Base-by-base conservation (phyloP, 1,140 invertebrate species). In the Paraescarpia echinospica region DNA sequence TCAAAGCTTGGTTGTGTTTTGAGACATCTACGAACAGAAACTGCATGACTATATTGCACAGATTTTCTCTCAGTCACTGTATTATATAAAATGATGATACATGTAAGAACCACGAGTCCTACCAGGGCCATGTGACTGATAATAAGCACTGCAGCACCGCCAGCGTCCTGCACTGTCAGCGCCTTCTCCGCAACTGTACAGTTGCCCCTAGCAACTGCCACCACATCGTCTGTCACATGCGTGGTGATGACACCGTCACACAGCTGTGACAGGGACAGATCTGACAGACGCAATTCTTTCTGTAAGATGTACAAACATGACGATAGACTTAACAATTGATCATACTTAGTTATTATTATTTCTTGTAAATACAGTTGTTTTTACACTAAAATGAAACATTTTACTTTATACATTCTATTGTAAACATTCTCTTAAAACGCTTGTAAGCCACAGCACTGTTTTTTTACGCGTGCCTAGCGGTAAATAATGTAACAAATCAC, bases 131-230 rank as follows among this genome's bases (percentile, higher is more conserved):
- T 31, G 35, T 0, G 51, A 91, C 91, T 93, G 1, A 95, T 94
- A 89, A 95, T 92, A 8, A 95, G 27, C 48, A 95, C 89, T 22
- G 91, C 94, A 9, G 34, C 91, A 18, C 93, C 94, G 31, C 93
- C 93, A 77, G 93, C 89, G 51, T 92, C 34, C 92, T 94, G 93
- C 34, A 94, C 94, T 34, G 94, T 77, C 22, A 91, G 31, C 9
- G 94, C 95, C 93, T 95, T 95, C 88, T 95, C 93, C 5, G 94
- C 91, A 92, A 95, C 95, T 0, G 94, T 94, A 92, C 95, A 95
- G 48, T 95, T 94, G 1, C 95, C 95, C 90, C 95, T 92, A 0
- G 91, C 90, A 12, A 95, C 92, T 2, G 59, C 59, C 59, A 77
- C 59, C 14, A 31, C 59, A 31, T 6, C 22, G 59, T 77, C 12